Conservation (phyloP, 2,113 vertebrate species). For the Thryonomys swinderianus region DNA sequence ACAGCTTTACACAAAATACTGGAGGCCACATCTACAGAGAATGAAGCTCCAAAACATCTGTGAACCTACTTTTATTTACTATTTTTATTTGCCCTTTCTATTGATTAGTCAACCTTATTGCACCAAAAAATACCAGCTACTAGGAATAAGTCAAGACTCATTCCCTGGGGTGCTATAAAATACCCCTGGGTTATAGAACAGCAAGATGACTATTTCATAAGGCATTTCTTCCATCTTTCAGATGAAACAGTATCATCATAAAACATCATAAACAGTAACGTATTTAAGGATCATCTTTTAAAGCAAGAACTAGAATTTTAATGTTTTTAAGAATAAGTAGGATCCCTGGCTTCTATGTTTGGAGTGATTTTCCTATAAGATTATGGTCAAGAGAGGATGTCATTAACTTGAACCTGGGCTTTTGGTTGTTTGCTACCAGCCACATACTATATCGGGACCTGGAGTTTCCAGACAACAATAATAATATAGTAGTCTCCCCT, state of each 20-base stretch:
- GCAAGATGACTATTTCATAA: neutral
- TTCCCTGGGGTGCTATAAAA: neutral
- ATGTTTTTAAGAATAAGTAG: conserved; percentile 4
- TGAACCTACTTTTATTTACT: neutral
- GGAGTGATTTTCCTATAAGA: neutral
- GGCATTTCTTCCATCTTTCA: neutral
- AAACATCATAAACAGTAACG: too few relatives aligned
- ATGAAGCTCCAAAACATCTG: neutral
- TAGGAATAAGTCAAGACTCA: neutral
- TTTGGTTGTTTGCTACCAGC: neutral
- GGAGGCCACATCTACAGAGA: neutral
- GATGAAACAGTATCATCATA: neutral
- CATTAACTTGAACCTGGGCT: neutral
- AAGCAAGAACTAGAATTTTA: neutral
- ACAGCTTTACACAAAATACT: neutral
- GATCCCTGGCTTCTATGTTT: neutral
- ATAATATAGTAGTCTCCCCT: too few relatives aligned
- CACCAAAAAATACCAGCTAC: neutral
- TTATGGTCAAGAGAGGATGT: neutral
- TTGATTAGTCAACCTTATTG: neutral
- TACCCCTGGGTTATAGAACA: neutral
- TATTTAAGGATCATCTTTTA: conserved; percentile 8
- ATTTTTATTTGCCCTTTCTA: neutral
- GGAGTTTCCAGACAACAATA: neutral
- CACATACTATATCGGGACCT: neutral